Evolutionary conservation across 2,797 vertebrate genomes (phyloP), one percentile per base, ranked within the genome.

Genomic region (Pseudopleuronectes americanus): DNA sequence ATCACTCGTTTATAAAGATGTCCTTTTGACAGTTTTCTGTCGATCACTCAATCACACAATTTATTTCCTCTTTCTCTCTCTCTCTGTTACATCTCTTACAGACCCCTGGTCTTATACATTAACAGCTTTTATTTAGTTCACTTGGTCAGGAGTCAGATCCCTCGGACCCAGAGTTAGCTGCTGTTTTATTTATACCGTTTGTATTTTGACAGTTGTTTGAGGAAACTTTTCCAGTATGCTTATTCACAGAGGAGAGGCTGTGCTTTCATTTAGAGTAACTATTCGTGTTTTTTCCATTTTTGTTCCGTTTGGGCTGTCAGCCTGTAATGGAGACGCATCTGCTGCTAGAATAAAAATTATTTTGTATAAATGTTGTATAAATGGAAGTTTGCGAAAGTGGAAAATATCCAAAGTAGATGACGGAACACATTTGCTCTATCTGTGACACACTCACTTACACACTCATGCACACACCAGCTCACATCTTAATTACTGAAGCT

Each of bases 401-500:
- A 74, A 74, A 74, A 31, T 71, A 71, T 84, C 41, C 63, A 58
- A 77, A 81, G 64, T 66, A 68, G 74, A 77, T 78, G 68, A 84
- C 80, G 74, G 82, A 83, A 87, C 68, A 74, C 68, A 73, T 82
- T 77, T 66, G 47, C 26, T 65, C 51, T 38, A 8, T 21, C 36
- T 48, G 47, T 48, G 47, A 21, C 22, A 68, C 71, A 67, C 47
- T 49, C 48, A 41, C 60, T n/a, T 33, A 71, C 71, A 71, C 68
- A 77, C 70, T 61, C 63, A 41, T 63, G 56, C 71, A 77, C 80
- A 76, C 83, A 79, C 81, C 66, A 73, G 65, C 77, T 81, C 80
- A 79, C 81, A 79, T 92, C 89, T 91, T 90, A 92, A 93, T 93
- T 92, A 87, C 88, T 66, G 73, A 86, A 81, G 81, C 87, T 86